Percentiles rank a stretch among this genome's conserved stretches.
phyloP scores from a whole-genome alignment of 2,888 invertebrate genomes.

The Phengaris alcon region DNA sequence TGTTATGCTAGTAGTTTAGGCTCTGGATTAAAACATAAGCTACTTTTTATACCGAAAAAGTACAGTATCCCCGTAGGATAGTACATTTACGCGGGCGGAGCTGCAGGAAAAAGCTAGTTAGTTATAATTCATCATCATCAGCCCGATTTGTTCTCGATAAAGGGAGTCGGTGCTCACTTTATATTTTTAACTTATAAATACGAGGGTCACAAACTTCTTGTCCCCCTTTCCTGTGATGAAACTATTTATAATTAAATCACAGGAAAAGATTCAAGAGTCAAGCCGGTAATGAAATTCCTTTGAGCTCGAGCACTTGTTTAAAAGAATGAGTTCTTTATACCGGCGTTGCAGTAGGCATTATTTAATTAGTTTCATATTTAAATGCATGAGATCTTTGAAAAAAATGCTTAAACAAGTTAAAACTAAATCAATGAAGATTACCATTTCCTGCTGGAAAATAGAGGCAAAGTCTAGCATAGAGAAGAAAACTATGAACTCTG shows the following conservation, averaged over 20 bases:
- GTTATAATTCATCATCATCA: no score
- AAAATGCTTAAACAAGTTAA: background rate
- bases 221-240: background rate
- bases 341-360: conserved; percentile 13
- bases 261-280: conserved; percentile 10
- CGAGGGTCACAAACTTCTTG: background rate
- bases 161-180: no score
- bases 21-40: no score
- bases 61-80: no score
- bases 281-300: conserved; percentile 21
- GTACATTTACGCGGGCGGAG: no score
- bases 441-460: no score
- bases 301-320: conserved; percentile 7
- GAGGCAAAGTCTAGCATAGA: no score
- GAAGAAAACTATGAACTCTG: no score
- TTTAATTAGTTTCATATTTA: conserved; percentile 17
- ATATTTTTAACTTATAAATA: background rate
- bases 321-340: conserved; percentile 22
- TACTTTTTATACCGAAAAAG: no score
- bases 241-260: conserved; percentile 11
- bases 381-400: background rate
- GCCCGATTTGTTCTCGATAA: no score
- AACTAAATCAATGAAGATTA: background rate
- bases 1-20: no score
- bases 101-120: no score